These are phyloP conservation scores for Sphaerodactylus townsendi DNA, from an alignment of 2,113 vertebrate species.

Conservation along the genomic window DNA sequence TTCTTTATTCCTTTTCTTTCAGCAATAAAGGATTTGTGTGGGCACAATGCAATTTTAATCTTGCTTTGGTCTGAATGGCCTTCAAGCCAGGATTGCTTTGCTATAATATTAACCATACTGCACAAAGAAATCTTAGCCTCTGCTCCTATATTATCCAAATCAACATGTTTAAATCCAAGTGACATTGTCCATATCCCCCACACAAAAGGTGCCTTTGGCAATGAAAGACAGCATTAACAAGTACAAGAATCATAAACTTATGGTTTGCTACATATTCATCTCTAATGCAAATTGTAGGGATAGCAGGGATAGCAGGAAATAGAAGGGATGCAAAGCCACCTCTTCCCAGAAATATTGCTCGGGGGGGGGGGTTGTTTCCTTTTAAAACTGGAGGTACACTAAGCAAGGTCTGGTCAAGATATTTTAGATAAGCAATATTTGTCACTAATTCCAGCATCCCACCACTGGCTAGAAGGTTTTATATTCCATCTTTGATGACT, in stretches of 20 bases:
- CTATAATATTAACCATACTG: slow-evolving; percentile 25
- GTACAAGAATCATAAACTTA: too few species aligned
- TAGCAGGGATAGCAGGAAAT: too few species aligned
- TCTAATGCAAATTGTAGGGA: neutral
- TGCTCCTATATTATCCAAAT: neutral
- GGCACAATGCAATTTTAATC: slow-evolving; percentile 45
- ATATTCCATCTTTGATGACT: too few species aligned
- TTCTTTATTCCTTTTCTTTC: slow-evolving; percentile 29
- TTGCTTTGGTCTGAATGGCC: slow-evolving; percentile 29
- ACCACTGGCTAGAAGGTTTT: too few species aligned
- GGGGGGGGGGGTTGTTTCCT: neutral
- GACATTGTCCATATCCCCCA: neutral
- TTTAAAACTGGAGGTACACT: neutral
- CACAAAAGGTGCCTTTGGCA: slow-evolving; percentile 1
- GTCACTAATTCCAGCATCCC: too few species aligned
- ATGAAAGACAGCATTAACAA: neutral
- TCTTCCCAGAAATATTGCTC: too few species aligned
- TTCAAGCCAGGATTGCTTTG: slow-evolving; percentile 1
- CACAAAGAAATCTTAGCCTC: neutral
- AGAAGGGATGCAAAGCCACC: too few species aligned
- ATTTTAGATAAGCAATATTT: too few species aligned
- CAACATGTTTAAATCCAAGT: neutral
- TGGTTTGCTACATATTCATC: neutral
- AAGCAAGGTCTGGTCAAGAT: too few species aligned
- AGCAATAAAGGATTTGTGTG: slow-evolving; percentile 24